phyloP scores from a whole-genome alignment of 2,797 vertebrate genomes.

The Champsocephalus gunnari region DNA sequence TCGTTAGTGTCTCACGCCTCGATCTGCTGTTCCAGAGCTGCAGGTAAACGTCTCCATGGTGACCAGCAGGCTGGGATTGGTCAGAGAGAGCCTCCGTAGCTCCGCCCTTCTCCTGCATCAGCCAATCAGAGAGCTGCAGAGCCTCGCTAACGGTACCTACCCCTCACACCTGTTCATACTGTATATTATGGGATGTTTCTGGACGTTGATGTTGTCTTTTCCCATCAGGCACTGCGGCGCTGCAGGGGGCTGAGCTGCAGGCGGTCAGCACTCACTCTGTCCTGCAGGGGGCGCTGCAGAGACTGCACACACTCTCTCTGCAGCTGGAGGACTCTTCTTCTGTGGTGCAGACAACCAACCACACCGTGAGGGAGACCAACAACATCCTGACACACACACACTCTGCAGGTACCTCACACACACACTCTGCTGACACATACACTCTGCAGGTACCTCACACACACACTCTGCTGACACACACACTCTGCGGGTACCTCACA shows the following conservation, averaged over 20 bases:
- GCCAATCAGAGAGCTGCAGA: constrained; percentile 80
- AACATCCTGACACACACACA: constrained; percentile 85
- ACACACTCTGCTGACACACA: too few species aligned
- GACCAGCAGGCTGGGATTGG: constrained; percentile 74
- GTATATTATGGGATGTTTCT: too few species aligned
- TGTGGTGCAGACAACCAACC: constrained; percentile 82
- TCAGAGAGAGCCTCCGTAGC: constrained; percentile 75
- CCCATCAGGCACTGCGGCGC: constrained; percentile 72
- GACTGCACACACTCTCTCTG: constrained; percentile 74
- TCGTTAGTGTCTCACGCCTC: too few species aligned
- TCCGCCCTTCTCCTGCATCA: constrained; percentile 78
- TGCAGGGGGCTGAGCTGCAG: constrained; percentile 73
- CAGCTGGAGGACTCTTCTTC: constrained; percentile 84
- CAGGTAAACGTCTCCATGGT: constrained; percentile 76
- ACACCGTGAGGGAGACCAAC: constrained; percentile 82
- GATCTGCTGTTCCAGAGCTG: constrained; percentile 74
- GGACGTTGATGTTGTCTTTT: too few species aligned
- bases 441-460: too few species aligned
- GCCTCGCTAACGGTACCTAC: constrained; percentile 80
- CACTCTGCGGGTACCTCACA: too few species aligned
- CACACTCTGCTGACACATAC: too few species aligned
- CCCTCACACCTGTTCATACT: too few species aligned
- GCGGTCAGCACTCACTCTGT: constrained; percentile 71
- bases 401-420: constrained; percentile 72
- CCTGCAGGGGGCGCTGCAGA: constrained; percentile 74